phyloP scores from a whole-genome alignment of 2,888 invertebrate genomes.

The Agrilus cyanescens region DNA sequence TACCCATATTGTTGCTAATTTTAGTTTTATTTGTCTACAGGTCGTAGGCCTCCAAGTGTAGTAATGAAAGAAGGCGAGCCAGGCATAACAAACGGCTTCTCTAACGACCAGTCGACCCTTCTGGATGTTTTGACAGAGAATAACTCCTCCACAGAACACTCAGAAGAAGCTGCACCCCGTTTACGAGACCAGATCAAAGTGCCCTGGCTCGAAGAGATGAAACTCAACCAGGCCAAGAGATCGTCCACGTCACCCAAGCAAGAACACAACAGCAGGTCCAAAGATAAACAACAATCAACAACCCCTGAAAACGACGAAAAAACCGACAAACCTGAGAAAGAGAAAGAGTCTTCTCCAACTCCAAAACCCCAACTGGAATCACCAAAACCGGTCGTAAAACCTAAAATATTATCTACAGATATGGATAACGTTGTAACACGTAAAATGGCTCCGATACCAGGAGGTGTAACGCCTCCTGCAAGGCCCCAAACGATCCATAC shows the following conservation, averaged over 20 bases:
- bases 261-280: constrained; percentile 23
- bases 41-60: constrained; percentile 51
- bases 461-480: constrained; percentile 11
- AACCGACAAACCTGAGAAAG: constrained; percentile 8
- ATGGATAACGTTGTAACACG: constrained; percentile 20
- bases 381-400: constrained; percentile 14
- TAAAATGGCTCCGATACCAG: constrained; percentile 16
- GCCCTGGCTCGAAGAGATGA: constrained; percentile 74
- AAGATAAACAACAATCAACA: constrained; percentile 9
- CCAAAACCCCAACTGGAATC: constrained; percentile 26
- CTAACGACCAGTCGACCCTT: constrained; percentile 17
- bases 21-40: constrained; percentile 13
- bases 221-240: constrained; percentile 62
- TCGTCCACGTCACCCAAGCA: constrained; percentile 37
- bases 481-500: constrained; percentile 19
- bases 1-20: neutral
- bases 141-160: constrained; percentile 14
- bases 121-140: constrained; percentile 8
- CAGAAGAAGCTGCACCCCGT: constrained; percentile 51
- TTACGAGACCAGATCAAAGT: constrained; percentile 64
- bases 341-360: constrained; percentile 16
- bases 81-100: constrained; percentile 25
- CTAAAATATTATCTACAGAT: constrained; percentile 26
- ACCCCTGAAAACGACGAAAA: constrained; percentile 12
- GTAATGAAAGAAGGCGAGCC: constrained; percentile 26